Conservation (phyloP, 2,113 vertebrate genomes). For the Aix galericulata region DNA sequence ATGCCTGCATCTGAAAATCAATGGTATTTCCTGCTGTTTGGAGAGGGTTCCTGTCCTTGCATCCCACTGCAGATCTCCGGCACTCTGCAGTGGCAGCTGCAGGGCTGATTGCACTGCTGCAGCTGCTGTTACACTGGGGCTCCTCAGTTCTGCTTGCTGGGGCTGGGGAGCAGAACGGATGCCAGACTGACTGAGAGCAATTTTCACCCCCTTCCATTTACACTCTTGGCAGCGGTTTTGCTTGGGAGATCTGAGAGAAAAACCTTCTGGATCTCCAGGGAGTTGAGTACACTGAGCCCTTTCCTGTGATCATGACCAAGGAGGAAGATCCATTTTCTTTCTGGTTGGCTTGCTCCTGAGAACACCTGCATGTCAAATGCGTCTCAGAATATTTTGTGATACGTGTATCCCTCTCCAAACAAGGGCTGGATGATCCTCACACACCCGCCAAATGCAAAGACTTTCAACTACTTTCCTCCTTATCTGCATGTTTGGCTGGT, state of each 20-base stretch:
- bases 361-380: background rate
- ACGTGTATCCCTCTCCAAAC: background rate
- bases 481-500: background rate
- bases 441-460: background rate
- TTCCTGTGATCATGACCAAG: background rate
- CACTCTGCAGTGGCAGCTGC: background rate
- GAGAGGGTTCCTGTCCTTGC: background rate
- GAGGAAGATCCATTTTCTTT: background rate
- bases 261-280: background rate
- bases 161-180: background rate
- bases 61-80: rapidly evolving
- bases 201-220: background rate
- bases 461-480: background rate
- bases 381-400: background rate
- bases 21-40: background rate
- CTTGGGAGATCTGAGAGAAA: background rate
- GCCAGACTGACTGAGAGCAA: background rate
- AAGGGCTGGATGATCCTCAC: background rate
- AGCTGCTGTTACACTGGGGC: background rate
- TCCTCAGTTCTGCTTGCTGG: background rate
- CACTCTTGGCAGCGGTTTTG: background rate
- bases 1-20: background rate
- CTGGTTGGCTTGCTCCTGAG: background rate
- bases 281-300: background rate
- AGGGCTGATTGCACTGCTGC: background rate